These are phyloP conservation scores for Orthonychiurus folsomi DNA, from an alignment of 2,888 invertebrate genomes.

Conservation along the genomic window DNA sequence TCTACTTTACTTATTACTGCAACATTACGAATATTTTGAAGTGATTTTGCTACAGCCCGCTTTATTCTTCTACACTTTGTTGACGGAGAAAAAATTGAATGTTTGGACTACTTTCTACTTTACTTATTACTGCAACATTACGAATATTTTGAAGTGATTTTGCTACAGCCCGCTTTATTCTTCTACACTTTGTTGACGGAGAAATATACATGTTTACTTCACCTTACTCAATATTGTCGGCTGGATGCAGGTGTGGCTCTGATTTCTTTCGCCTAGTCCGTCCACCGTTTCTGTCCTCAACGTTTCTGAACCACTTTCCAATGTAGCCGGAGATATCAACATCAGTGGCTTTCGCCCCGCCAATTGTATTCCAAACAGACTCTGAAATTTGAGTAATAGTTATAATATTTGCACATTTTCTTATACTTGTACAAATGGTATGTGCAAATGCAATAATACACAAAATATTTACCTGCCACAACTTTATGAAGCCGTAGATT, in stretches of 20 bases:
- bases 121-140: too few relatives aligned
- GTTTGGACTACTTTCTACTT: too few relatives aligned
- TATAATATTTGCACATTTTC: background rate
- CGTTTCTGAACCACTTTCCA: constrained; percentile 5
- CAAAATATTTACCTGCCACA: background rate
- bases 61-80: background rate
- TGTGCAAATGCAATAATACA: background rate
- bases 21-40: too few relatives aligned
- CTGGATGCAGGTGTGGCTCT: background rate
- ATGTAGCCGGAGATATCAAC: background rate
- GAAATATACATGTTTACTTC: background rate
- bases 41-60: too few relatives aligned
- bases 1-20: too few relatives aligned
- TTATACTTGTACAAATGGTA: too few relatives aligned
- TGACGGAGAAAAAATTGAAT: background rate
- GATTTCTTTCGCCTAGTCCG: background rate
- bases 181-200: background rate
- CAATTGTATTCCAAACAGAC: background rate
- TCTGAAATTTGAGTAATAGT: background rate
- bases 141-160: too few relatives aligned
- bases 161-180: too few relatives aligned
- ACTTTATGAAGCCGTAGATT: background rate
- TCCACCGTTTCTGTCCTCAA: background rate
- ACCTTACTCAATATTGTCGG: too few relatives aligned
- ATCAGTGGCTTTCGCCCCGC: background rate